Percentiles rank a stretch among this genome's conserved stretches.
phyloP scores from a whole-genome alignment of 2,888 invertebrate genomes.

The Hydrotaea diabolus region DNA sequence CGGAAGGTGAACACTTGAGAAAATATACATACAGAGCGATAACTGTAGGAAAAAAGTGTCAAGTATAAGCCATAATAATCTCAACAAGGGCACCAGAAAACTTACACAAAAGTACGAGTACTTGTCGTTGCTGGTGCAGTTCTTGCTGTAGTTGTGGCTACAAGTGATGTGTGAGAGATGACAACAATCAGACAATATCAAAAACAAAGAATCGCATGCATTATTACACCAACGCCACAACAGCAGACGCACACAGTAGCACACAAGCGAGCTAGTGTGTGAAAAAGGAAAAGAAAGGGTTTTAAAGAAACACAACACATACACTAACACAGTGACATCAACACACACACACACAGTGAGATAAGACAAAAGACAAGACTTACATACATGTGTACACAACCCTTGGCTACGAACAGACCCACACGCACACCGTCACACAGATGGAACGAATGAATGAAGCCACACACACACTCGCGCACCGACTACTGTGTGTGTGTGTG shows the following conservation, averaged over 20 bases:
- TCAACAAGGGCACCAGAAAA: slow-evolving; percentile 64
- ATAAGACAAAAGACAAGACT: slow-evolving; percentile 33
- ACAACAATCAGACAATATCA: slow-evolving; percentile 76
- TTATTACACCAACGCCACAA: slow-evolving; percentile 38
- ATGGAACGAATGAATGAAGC: not conserved
- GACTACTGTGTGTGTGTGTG: not conserved
- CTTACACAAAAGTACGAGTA: slow-evolving; percentile 50
- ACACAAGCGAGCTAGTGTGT: slow-evolving; percentile 10
- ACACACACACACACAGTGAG: slow-evolving; percentile 31
- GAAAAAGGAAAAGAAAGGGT: not conserved
- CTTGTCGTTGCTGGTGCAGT: slow-evolving; percentile 43
- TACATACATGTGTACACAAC: slow-evolving; percentile 24
- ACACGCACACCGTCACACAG: slow-evolving; percentile 31
- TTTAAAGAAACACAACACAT: slow-evolving; percentile 6
- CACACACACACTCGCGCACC: not conserved
- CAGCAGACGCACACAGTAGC: not conserved
- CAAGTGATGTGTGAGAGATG: slow-evolving; percentile 68
- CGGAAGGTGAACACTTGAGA: slow-evolving; percentile 59
- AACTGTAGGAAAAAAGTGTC: slow-evolving; percentile 72
- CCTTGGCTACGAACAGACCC: slow-evolving; percentile 23
- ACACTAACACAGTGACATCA: slow-evolving; percentile 17
- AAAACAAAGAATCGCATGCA: slow-evolving; percentile 75
- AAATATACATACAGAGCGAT: slow-evolving; percentile 46
- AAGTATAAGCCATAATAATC: slow-evolving; percentile 77
- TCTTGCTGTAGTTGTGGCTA: slow-evolving; percentile 31